Percentiles rank a stretch among this genome's conserved stretches.
These are phyloP conservation scores for Carollia perspicillata DNA, from an alignment of 2,113 vertebrate species.

Conservation along the genomic window DNA sequence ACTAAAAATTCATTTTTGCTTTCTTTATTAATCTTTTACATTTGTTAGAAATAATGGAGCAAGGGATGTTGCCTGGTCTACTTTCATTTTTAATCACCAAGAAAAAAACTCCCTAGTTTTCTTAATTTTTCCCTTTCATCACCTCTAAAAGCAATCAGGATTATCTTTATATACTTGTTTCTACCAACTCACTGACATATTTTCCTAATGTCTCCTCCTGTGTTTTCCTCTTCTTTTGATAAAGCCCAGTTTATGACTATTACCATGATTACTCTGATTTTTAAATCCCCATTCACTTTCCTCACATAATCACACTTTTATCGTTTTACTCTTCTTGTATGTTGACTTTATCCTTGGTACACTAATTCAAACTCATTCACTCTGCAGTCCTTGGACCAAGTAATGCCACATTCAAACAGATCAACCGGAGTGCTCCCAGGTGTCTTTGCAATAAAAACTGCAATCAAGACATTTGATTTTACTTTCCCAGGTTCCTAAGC, in stretches of 20 bases:
- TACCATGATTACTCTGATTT: conserved; percentile 50
- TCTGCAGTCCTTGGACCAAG: conserved; percentile 27
- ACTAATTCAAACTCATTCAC: conserved; percentile 45
- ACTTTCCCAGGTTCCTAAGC: conserved; percentile 53
- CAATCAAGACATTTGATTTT: conserved; percentile 61
- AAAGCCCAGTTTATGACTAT: conserved; percentile 42
- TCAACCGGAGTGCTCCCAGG: conserved; percentile 50
- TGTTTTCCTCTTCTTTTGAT: conserved; percentile 8
- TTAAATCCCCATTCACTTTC: conserved; percentile 45
- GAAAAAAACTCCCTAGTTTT: conserved; percentile 1
- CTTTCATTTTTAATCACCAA: not conserved
- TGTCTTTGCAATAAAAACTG: conserved; percentile 55
- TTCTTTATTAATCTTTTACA: not conserved
- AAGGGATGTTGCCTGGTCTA: not conserved
- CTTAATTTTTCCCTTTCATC: not conserved
- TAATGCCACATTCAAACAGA: conserved; percentile 45
- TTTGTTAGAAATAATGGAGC: not conserved
- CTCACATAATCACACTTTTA: conserved; percentile 50
- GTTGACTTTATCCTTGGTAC: conserved; percentile 48
- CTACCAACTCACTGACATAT: conserved; percentile 12
- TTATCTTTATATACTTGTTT: not conserved
- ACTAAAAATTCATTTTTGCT: not conserved
- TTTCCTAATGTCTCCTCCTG: conserved; percentile 16
- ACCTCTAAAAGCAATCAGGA: conserved; percentile 33
- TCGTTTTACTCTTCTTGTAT: conserved; percentile 3